phyloP scores from a whole-genome alignment of 1,140 invertebrate genomes.

The Drosophila kurseongensis region DNA sequence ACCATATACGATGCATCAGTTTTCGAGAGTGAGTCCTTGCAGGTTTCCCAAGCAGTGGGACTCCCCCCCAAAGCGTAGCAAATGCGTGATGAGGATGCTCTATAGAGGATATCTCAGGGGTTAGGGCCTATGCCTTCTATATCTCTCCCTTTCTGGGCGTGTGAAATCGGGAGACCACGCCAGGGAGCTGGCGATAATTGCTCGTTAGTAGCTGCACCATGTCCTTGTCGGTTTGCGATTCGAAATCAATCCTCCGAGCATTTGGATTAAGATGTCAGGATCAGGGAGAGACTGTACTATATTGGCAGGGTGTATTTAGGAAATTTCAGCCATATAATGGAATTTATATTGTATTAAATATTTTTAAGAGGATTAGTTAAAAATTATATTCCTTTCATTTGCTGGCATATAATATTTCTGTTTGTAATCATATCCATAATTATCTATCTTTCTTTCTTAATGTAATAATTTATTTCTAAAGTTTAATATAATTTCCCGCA shows the following conservation, averaged over 20 bases:
- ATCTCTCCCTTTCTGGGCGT: constrained; percentile 20
- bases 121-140: background rate
- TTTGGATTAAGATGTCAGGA: constrained; percentile 9
- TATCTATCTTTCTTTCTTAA: no score
- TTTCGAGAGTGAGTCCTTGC: constrained; percentile 1
- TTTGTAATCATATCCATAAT: no score
- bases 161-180: constrained; percentile 55
- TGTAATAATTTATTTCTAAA: no score
- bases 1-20: background rate
- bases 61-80: constrained; percentile 79
- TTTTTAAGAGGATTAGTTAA: no score
- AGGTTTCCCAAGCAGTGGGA: constrained; percentile 36
- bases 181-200: constrained; percentile 80
- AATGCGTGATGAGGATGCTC: constrained; percentile 62
- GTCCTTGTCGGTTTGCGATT: constrained; percentile 36
- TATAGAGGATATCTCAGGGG: constrained; percentile 26
- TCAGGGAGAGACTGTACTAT: constrained; percentile 11
- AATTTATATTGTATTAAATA: no score
- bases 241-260: background rate
- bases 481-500: no score
- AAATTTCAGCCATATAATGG: no score
- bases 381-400: no score
- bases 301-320: no score
- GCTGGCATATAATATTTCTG: no score
- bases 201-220: constrained; percentile 79